Evolutionary conservation across 92 coral and sea anemone species (phyloP).

Genomic region (Blastomussa wellsi): DNA sequence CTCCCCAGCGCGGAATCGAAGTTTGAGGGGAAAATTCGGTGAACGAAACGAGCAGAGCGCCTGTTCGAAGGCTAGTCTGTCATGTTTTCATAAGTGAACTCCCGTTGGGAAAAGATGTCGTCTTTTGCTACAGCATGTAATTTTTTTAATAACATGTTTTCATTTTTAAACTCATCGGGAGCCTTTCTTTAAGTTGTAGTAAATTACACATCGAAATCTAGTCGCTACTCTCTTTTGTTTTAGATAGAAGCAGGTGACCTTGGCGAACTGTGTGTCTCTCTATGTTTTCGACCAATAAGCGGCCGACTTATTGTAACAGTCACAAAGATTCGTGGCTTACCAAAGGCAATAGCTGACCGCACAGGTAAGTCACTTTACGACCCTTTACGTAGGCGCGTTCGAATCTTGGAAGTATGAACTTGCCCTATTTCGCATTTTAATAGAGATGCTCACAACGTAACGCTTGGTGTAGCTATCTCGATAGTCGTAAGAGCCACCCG

Average conservation of each 20-base stretch:
- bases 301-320: conserved; percentile 96
- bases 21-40: no score
- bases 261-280: conserved; percentile 87
- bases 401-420: no score
- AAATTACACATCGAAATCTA: background rate
- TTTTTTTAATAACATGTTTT: background rate
- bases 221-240: background rate
- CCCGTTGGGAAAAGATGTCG: no score
- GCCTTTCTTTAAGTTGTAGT: background rate
- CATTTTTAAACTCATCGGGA: background rate
- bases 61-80: no score
- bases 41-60: no score
- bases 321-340: conserved; percentile 79
- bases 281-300: conserved; percentile 99
- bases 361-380: conserved; percentile 61
- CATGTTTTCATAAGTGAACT: no score
- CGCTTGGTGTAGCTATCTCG: background rate
- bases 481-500: background rate
- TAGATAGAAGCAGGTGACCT: conserved; percentile 66
- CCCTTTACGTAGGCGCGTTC: background rate
- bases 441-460: background rate
- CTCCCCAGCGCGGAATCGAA: no score
- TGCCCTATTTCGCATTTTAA: no score
- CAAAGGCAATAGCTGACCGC: conserved; percentile 77
- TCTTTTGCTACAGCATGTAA: no score